Evolutionary conservation across 2,888 invertebrate genomes (phyloP), one percentile per base, ranked within the genome.

Genomic region (Melinaea marsaeus): DNA sequence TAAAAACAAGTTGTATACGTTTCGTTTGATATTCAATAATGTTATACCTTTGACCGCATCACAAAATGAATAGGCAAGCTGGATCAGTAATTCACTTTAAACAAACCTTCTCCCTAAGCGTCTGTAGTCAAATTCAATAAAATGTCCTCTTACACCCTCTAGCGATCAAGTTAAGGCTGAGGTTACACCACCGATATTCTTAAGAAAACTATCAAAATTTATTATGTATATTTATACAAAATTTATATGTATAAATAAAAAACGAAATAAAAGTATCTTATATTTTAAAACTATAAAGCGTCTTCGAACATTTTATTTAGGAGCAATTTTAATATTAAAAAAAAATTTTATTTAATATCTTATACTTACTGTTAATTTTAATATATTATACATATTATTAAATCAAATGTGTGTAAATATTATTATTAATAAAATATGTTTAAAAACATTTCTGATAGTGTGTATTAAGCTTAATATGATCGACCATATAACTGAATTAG

Each of bases 41-140:
- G 22, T 77, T 51, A 51, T 32, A 51, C 22, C n/a, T 51, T 51
- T 32, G 51, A 51, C 51, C 51, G 32, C 51, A 61, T 55, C 47
- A 48, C 47, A 42, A 45, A 56, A 55, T 61, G 34, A 61, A 61
- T 58, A 64, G 61, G 54, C 45, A 51, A 54, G 54, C 51, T 61
- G 64, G 55, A 55, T 55, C 58, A 58, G 55, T 64, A 64, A 64
- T 61, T 64, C 58, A 58, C 22, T 64, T 64, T 61, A 61, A 58
- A 61, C 55, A 64, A 61, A 55, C 64, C 48, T 55, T 55, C 61
- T 58, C 58, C 61, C 58, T n/a, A 54, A 47, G 48, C 55, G 61
- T 61, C 58, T 61, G 48, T 61, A 58, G 61, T 64, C 61, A 64
- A 64, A 64, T 64, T 61, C 64, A 64, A 64, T 64, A 64, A 64